Percentiles rank a stretch among this genome's conserved stretches.
Evolutionary conservation across 1,140 invertebrate species (phyloP).

Genomic region (Euschistus heros): DNA sequence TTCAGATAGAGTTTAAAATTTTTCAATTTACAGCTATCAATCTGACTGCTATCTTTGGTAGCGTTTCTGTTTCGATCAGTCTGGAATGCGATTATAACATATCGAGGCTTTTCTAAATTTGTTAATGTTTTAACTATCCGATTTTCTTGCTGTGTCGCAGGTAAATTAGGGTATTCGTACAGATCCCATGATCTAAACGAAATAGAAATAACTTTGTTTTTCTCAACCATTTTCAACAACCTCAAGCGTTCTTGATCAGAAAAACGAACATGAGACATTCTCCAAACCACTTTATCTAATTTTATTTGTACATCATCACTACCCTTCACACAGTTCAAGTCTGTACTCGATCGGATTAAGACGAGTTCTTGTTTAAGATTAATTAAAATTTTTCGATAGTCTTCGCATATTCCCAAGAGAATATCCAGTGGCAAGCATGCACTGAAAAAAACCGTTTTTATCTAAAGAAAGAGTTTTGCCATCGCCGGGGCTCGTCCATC

Average conservation of each 20-base stretch:
- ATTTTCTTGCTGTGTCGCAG: background rate
- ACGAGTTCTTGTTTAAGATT: background rate
- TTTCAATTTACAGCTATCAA: background rate
- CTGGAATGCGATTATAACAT: background rate
- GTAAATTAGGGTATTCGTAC: background rate
- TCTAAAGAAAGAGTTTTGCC: background rate
- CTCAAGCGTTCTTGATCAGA: background rate
- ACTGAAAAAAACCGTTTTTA: background rate
- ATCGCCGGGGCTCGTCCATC: background rate
- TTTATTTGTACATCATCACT: background rate
- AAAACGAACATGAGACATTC: background rate
- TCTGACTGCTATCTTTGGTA: background rate
- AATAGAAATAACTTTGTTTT: background rate
- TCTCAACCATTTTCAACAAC: no score
- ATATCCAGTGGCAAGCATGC: background rate
- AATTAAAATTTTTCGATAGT: background rate
- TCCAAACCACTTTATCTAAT: background rate
- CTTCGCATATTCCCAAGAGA: background rate
- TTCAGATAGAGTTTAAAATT: background rate
- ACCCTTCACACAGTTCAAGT: background rate
- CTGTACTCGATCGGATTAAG: background rate
- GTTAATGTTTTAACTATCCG: background rate
- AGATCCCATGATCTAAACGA: background rate
- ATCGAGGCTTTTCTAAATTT: no score
- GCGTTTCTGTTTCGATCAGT: background rate